Base-by-base conservation (phyloP, 2,113 vertebrate genomes). In the Mus musculus region DNA sequence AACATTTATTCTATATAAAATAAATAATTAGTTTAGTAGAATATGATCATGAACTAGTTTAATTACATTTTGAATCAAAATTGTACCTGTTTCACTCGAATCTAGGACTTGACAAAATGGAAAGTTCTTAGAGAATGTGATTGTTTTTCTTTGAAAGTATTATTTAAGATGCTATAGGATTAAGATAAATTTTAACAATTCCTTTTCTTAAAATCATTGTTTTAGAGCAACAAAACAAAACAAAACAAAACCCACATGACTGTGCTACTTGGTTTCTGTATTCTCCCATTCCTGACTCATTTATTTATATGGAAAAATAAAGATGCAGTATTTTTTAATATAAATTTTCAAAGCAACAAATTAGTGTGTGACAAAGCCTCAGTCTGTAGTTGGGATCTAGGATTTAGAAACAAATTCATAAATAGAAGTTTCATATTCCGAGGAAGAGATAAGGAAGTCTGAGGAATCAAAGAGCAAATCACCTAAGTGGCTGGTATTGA, bases 151-250 rank as follows among this genome's bases (percentile, higher is more conserved):
- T 86, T 46, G 16, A 92, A 95, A 59, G 42, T 0, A 16, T 90
- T 88, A 92, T 6, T 89, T 73, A 97, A 65, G 46, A 92, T 94
- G 95, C 46, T 82, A 88, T 54, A 69, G 42, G 5, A 88, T 49
- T 93, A 52, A 94, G 56, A 88, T 59, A 86, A 13, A 42, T 30
- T 42, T 84, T 56, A 20, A n/a, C 92, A 9, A 95, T 80, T 97
- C 77, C 69, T 91, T 96, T 93, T 90, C 14, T 95, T 86, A 63
- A 28, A 85, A 76, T 88, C 39, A 91, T 56, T 54, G 0, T 1
- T 96, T 97, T 91, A 89, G 4, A 96, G 96, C 84, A 96, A 89
- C 94, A 89, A 72, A 97, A 86, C 16, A 95, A 97, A 97, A 46
- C 52, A 92, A 96, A 90, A 97, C 87, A 28, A 81, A 28, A 77